Evolutionary conservation across 2,113 vertebrate genomes (phyloP).

Genomic region (Podiceps cristatus): DNA sequence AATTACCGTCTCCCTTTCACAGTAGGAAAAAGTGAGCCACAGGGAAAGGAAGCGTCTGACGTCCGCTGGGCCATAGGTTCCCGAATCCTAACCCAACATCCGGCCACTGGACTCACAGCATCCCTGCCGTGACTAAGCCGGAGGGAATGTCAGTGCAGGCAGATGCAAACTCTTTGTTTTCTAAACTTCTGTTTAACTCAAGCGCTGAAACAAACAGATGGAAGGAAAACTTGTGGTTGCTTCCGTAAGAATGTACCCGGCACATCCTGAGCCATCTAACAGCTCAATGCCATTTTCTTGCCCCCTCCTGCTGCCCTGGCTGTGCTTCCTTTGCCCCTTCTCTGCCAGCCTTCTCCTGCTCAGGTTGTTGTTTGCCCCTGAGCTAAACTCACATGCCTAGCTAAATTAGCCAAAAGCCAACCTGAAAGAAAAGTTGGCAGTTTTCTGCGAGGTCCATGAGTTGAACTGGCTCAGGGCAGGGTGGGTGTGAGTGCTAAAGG

Average conservation of each 20-base stretch:
- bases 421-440: not conserved
- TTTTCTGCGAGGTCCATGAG: not conserved
- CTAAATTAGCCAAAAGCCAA: not conserved
- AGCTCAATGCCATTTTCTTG: not conserved
- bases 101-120: not conserved
- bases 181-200: not conserved
- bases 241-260: accelerated
- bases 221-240: not conserved
- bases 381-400: not conserved
- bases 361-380: not conserved
- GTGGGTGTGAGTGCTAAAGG: not conserved
- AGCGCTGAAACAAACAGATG: not conserved
- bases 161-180: not conserved
- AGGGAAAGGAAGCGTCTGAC: not conserved
- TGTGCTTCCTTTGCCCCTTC: not conserved
- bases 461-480: not conserved
- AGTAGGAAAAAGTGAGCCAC: constrained; percentile 43
- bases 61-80: not conserved
- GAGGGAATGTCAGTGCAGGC: not conserved
- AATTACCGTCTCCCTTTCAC: not conserved
- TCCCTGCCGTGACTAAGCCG: not conserved
- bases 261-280: accelerated
- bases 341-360: not conserved
- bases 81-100: accelerated
- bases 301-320: not conserved